These are phyloP conservation scores for Aythya baeri DNA, from an alignment of 2,113 vertebrate genomes.

Conservation along the genomic window DNA sequence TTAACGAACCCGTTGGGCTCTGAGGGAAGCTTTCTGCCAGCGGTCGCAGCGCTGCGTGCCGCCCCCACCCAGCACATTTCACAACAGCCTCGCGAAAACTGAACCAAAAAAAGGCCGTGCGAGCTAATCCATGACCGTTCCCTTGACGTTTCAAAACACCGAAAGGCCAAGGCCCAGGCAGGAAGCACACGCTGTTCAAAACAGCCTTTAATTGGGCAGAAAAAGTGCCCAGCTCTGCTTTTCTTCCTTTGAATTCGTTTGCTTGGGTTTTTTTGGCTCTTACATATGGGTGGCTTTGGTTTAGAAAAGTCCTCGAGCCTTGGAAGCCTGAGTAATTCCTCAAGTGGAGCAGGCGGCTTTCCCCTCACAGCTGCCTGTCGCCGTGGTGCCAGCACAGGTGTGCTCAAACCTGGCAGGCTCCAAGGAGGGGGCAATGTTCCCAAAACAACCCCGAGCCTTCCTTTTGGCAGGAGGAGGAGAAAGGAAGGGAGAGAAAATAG, in stretches of 20 bases:
- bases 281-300: neutral
- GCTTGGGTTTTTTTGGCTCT: neutral
- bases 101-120: neutral
- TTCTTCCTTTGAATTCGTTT: neutral
- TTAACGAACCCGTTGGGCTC: neutral
- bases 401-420: neutral
- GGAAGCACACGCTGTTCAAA: neutral
- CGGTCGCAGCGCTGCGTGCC: neutral
- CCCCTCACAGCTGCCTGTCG: neutral
- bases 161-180: neutral
- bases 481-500: neutral
- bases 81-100: neutral
- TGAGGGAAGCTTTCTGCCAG: neutral
- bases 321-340: neutral
- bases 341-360: neutral
- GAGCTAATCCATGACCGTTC: neutral
- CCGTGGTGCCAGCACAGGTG: neutral
- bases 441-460: neutral
- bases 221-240: neutral
- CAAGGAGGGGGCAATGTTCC: neutral
- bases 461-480: neutral
- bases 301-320: neutral
- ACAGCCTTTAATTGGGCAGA: neutral
- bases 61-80: neutral
- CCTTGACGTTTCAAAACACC: neutral